These are phyloP conservation scores for Clarias gariepinus DNA, from an alignment of 2,113 vertebrate species.

Conservation along the genomic window DNA sequence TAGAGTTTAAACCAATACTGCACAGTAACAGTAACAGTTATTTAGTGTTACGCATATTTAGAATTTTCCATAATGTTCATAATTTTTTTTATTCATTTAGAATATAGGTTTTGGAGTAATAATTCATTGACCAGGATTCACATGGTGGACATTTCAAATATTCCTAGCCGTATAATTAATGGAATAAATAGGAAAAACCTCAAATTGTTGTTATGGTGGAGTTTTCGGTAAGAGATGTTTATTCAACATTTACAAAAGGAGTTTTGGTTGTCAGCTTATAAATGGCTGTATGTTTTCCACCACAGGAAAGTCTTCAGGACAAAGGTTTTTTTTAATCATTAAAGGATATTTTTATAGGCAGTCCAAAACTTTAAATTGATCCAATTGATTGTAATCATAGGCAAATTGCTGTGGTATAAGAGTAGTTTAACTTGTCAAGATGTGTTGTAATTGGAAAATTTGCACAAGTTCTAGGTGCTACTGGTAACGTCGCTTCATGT, in stretches of 20 bases:
- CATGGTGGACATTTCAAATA: not conserved
- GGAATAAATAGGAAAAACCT: not conserved
- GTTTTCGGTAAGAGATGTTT: not conserved
- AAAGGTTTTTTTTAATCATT: not conserved
- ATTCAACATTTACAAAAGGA: not conserved
- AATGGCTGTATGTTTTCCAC: not conserved
- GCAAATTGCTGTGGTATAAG: not conserved
- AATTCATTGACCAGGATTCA: not conserved
- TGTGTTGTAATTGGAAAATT: no score
- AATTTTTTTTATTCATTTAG: no score
- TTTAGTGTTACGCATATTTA: no score
- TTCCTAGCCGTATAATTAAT: not conserved
- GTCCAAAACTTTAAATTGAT: not conserved
- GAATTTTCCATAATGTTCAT: no score
- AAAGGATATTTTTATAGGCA: not conserved
- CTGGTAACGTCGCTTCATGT: not conserved
- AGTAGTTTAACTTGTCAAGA: not conserved
- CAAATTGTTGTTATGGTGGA: not conserved
- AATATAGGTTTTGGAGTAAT: not conserved
- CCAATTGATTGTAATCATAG: not conserved
- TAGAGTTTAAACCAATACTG: no score
- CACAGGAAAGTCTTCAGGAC: not conserved
- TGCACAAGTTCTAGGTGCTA: no score
- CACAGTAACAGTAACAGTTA: no score
- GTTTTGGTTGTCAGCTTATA: not conserved